Evolutionary conservation across 64 coral and sea anemone species (phyloP), one percentile per base, ranked within the genome.

Genomic region (Astreopora myriophthalma): DNA sequence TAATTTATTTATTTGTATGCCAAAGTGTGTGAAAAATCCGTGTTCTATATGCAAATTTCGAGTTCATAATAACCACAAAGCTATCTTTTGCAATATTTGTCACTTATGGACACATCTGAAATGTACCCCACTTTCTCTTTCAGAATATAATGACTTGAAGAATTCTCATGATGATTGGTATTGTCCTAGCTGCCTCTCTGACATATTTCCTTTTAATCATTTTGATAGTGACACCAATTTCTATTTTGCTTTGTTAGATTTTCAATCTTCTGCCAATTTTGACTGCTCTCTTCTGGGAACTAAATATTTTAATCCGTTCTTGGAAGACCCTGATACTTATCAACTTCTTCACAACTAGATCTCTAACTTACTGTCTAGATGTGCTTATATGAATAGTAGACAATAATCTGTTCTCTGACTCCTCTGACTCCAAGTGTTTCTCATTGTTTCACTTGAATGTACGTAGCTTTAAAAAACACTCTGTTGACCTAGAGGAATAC

Each of bases 261-360:
- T 89, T 61, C 14, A 89, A 5, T 11, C 28, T 24, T 27, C 26
- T 39, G 49, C 19, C 36, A 34, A 34, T 89, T 89, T 89, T 89
- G 71, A 89, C 55, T 9, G n/a, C 40, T 40, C 44, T 30, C n/a
- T 76, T 16, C 20, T 80, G 9, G 38, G 62, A 62, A n/a, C 20
- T 14, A 90, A 90, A 79, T 49, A 23, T 39, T 90, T 81, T 20
- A 90, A 81, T 71, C 88, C 88, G 24, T 90, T 80, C 64, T 48
- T 90, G 40, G 88, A 90, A 31, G 88, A 90, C 31, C 31, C 49
- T 46, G 88, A 90, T 23, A 35, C 88, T 70, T 62, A 35, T 70
- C 74, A 90, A 9, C 33, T 90, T n/a, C 46, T 90, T 67, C 29
- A 66, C 19, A 82, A 90, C 58, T 13, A 6, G 9, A 90, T n/a